Conservation (phyloP, 2,113 vertebrate genomes). For the Coptodon bakossiorum region DNA sequence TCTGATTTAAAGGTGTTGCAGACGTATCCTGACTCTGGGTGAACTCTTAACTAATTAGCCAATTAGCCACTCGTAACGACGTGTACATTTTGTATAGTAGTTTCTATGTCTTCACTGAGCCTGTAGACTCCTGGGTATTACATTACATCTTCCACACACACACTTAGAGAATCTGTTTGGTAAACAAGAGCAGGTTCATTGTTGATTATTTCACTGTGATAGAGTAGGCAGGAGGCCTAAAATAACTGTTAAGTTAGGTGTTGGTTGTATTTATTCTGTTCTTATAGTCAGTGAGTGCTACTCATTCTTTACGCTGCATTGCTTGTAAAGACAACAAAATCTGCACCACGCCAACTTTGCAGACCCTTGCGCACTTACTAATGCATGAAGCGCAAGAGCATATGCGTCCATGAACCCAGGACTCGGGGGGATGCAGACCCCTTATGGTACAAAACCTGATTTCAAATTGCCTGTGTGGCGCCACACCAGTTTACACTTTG, state of each 20-base stretch:
- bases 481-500: not conserved
- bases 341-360: not conserved
- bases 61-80: not conserved
- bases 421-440: not conserved
- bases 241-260: not conserved
- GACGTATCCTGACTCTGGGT: not conserved
- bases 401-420: rapidly evolving
- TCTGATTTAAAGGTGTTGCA: not conserved
- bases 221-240: not conserved
- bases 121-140: not conserved
- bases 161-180: not conserved
- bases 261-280: not conserved
- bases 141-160: not conserved
- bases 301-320: not conserved
- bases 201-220: not conserved
- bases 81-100: not conserved
- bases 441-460: not conserved
- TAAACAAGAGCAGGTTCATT: not conserved
- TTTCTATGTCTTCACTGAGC: not conserved
- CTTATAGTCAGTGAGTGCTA: not conserved
- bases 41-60: not conserved
- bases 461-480: not conserved
- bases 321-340: not conserved
- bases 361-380: not conserved
- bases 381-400: not conserved